phyloP scores from a whole-genome alignment of 2,888 invertebrate genomes.

The Daptonema setosum region DNA sequence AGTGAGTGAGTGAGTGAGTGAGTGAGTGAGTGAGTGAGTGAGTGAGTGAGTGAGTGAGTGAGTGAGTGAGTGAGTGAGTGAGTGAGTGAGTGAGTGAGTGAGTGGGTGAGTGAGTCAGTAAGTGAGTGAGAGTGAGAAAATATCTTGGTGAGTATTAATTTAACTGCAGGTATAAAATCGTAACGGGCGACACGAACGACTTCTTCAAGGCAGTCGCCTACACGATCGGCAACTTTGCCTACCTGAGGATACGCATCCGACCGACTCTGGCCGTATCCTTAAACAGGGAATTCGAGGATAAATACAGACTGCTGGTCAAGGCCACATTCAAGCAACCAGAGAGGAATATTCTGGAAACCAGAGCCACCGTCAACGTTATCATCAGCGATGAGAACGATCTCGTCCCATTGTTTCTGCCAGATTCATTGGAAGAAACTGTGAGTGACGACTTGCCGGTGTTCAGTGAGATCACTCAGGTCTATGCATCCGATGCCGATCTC shows the following conservation, averaged over 20 bases:
- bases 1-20: too few relatives aligned
- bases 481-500: conserved; percentile 82
- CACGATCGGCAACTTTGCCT: conserved; percentile 72
- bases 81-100: too few relatives aligned
- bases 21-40: too few relatives aligned
- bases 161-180: neutral
- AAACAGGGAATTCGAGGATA: conserved; percentile 54
- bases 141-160: too few relatives aligned
- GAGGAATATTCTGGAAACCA: conserved; percentile 20
- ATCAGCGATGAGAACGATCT: conserved; percentile 43
- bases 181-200: conserved; percentile 12
- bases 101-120: too few relatives aligned
- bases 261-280: conserved; percentile 65
- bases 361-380: conserved; percentile 15
- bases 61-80: too few relatives aligned
- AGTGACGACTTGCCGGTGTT: conserved; percentile 68
- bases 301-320: conserved; percentile 34
- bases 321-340: conserved; percentile 43
- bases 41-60: too few relatives aligned
- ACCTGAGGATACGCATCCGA: conserved; percentile 64
- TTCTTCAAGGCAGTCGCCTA: conserved; percentile 16
- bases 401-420: conserved; percentile 73
- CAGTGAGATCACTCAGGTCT: conserved; percentile 46
- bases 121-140: too few relatives aligned
- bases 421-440: conserved; percentile 61